A percentile compares a stretch with the other conserved stretches of the same genome.
Conservation (phyloP, 1,140 invertebrate genomes). For the Bombus turneri region DNA sequence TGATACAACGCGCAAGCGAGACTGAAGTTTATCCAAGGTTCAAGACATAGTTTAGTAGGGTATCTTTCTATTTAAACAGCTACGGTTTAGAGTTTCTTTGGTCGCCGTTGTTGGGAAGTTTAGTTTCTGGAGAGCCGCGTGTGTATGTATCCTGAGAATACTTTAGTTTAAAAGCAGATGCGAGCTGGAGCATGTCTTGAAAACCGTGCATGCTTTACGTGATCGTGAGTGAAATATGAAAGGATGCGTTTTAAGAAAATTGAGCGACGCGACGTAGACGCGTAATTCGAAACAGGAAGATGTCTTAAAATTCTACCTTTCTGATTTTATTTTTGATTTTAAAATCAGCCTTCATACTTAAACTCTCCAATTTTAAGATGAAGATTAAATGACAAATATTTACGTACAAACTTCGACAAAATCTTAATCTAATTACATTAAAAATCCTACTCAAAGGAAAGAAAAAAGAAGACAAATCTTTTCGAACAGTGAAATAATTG, state of each 20-base stretch:
- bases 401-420: too few relatives aligned
- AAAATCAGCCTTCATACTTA: too few relatives aligned
- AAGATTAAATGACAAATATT: too few relatives aligned
- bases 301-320: not conserved
- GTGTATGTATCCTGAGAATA: not conserved
- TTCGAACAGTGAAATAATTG: not conserved
- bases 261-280: not conserved
- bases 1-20: not conserved
- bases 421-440: too few relatives aligned
- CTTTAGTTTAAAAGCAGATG: not conserved
- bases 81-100: not conserved
- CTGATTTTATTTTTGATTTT: not conserved
- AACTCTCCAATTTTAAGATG: too few relatives aligned
- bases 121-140: not conserved
- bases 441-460: not conserved
- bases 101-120: not conserved
- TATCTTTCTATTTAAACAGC: slow-evolving; percentile 13
- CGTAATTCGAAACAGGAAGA: too few relatives aligned
- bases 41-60: not conserved
- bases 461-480: not conserved
- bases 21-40: not conserved
- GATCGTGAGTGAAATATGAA: not conserved
- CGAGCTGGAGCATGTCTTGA: not conserved
- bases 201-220: not conserved
- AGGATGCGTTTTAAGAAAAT: not conserved